Base-by-base conservation (phyloP, 1,140 invertebrate species). In the Zaprionus gabonicus region DNA sequence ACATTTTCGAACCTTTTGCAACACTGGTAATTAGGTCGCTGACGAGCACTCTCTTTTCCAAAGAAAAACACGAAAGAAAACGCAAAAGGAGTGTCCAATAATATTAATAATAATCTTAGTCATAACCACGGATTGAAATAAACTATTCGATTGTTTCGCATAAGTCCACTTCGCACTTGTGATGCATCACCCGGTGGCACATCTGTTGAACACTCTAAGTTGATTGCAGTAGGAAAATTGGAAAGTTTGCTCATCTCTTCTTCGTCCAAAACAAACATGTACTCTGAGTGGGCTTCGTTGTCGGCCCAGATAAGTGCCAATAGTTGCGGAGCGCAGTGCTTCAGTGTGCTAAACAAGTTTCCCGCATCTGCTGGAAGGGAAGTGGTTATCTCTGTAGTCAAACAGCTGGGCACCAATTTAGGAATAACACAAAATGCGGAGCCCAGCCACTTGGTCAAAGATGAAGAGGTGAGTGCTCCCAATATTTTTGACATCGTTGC, bases 321-420 rank as follows among this genome's bases (percentile, higher is more conserved):
- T 81, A 94, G 95, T 87, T 91, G 95, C 92, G 94, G 95, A 78
- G 94, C 95, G 80, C 95, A 95, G 55, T 94, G 94, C 69, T 93
- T 94, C 56, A 98, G 97, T 91, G 97, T 98, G 2, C 93, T 99
- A n/a, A 96, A 97, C 66, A 97, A 97, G 78, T 97, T 98, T 81
- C 96, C 96, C 1, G 94, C 95, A 51, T 93, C 94, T 34, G 95
- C 96, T 56, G 97, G 97, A 10, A 94, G 95, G 78, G 97, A 98
- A 91, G 97, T 98, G 2, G 97, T 97, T 6, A 93, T 97, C 17
- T 96, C 96, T 1, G 95, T 98, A 27, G 97, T 98, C 1, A 96
- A 95, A 83, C 96, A 97, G 87, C 94, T 99, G 7, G 96, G 96
- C 10, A 93, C 94, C 12, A 97, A 95, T 93, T 93, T 97, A 57